Conservation (phyloP, 2,113 vertebrate species). For the Nanorana parkeri region DNA sequence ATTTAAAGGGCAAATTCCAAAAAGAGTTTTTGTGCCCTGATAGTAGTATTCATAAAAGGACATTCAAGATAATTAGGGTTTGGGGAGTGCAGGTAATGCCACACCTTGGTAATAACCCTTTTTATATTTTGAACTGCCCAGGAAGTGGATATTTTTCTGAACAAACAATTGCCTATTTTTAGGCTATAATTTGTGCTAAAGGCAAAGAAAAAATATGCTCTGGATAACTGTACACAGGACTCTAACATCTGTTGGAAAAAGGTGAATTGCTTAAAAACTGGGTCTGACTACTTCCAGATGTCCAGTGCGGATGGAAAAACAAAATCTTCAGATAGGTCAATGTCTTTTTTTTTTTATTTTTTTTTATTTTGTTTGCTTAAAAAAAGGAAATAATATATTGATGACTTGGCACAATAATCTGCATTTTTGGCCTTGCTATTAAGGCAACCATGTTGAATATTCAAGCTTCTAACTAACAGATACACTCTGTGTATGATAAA, state of each 20-base stretch:
- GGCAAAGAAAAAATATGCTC: constrained; percentile 25
- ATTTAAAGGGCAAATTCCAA: no score
- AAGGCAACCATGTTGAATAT: no score
- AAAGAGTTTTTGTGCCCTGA: no score
- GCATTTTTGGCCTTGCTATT: background rate
- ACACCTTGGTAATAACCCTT: no score
- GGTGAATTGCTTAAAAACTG: constrained; percentile 27
- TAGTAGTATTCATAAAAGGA: background rate
- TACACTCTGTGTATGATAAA: background rate
- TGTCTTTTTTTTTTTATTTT: no score
- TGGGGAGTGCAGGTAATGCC: background rate
- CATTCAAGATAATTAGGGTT: background rate
- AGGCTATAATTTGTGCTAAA: constrained; percentile 1
- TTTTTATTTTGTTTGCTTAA: no score
- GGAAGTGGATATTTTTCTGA: constrained; percentile 1
- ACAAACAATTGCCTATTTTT: constrained; percentile 27
- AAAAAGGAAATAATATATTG: background rate
- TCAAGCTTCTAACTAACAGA: background rate
- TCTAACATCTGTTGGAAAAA: constrained; percentile 38
- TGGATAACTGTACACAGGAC: background rate
- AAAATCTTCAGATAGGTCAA: no score
- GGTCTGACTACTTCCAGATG: constrained; percentile 53
- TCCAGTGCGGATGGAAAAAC: background rate
- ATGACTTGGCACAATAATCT: constrained; percentile 12
- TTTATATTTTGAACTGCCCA: background rate